Conservation (phyloP, 2,888 invertebrate species). For the Scelioninae gen. 1 region DNA sequence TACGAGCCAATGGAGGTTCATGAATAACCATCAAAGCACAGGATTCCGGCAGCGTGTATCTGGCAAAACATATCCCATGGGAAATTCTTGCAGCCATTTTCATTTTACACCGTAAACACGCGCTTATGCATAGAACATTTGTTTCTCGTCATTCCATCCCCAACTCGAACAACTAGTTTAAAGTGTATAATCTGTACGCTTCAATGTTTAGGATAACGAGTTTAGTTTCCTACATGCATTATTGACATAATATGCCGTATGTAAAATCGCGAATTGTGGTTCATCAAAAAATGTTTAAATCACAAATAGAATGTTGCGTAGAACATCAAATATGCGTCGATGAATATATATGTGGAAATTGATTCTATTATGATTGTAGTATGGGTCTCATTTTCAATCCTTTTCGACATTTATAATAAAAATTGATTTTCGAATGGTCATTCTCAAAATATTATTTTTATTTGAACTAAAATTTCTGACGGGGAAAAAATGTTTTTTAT, state of each 20-base stretch:
- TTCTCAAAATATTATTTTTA: too few species aligned
- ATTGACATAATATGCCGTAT: slow-evolving; percentile 31
- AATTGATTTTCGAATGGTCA: too few species aligned
- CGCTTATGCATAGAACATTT: slow-evolving; percentile 68
- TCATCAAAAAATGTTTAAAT: background rate
- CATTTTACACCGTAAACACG: slow-evolving; percentile 65
- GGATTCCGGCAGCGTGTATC: slow-evolving; percentile 50
- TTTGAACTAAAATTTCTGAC: too few species aligned
- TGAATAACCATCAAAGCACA: slow-evolving; percentile 58
- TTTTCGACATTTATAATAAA: too few species aligned
- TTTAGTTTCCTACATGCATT: slow-evolving; percentile 40
- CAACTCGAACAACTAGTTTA: slow-evolving; percentile 56
- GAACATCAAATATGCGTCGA: too few species aligned
- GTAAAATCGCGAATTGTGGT: slow-evolving; percentile 7
- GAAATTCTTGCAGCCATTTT: slow-evolving; percentile 70
- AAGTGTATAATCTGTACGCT: slow-evolving; percentile 59
- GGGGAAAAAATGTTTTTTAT: too few species aligned
- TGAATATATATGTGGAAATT: too few species aligned
- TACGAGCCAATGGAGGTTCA: slow-evolving; percentile 51
- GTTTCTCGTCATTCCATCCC: slow-evolving; percentile 63
- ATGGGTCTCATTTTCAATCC: too few species aligned
- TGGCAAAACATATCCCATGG: slow-evolving; percentile 63
- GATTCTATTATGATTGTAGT: too few species aligned
- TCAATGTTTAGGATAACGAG: slow-evolving; percentile 61
- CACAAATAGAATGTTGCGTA: background rate